These are phyloP conservation scores for Pyralis farinalis DNA, from an alignment of 2,888 invertebrate species.

Conservation along the genomic window DNA sequence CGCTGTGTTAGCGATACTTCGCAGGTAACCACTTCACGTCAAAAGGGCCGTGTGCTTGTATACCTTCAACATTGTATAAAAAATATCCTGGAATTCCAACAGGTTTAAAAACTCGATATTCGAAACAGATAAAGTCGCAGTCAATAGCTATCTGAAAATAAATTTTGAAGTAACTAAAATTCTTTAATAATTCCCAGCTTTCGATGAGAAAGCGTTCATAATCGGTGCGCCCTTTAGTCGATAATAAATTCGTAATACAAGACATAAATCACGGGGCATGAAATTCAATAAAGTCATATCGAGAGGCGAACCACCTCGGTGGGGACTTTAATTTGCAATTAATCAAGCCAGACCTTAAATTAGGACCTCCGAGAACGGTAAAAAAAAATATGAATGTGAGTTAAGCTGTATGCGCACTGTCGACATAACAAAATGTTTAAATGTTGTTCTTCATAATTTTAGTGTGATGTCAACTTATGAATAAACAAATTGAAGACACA, in stretches of 20 bases:
- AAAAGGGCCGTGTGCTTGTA: too few species aligned
- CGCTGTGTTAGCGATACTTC: too few species aligned
- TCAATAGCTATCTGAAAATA: too few species aligned
- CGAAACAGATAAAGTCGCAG: too few species aligned
- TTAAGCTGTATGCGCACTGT: constrained; percentile 6
- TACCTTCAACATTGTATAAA: too few species aligned
- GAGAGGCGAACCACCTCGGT: constrained; percentile 60
- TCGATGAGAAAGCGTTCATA: constrained; percentile 32
- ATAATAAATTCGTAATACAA: constrained; percentile 67
- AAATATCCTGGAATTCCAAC: too few species aligned
- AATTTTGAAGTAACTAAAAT: not conserved
- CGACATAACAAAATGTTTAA: not conserved
- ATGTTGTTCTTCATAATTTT: too few species aligned
- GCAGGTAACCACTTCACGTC: too few species aligned
- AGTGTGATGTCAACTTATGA: too few species aligned
- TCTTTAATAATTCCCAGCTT: constrained; percentile 8
- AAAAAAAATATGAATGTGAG: constrained; percentile 47
- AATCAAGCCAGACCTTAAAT: constrained; percentile 68
- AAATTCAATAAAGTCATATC: constrained; percentile 80
- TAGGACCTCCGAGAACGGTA: constrained; percentile 61
- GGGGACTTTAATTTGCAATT: constrained; percentile 77
- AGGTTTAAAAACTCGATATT: too few species aligned
- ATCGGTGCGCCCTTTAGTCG: constrained; percentile 33
- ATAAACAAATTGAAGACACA: too few species aligned
- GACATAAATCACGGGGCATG: constrained; percentile 68